Base-by-base conservation (phyloP, 2,113 vertebrate species). In the Sialia sialis region DNA sequence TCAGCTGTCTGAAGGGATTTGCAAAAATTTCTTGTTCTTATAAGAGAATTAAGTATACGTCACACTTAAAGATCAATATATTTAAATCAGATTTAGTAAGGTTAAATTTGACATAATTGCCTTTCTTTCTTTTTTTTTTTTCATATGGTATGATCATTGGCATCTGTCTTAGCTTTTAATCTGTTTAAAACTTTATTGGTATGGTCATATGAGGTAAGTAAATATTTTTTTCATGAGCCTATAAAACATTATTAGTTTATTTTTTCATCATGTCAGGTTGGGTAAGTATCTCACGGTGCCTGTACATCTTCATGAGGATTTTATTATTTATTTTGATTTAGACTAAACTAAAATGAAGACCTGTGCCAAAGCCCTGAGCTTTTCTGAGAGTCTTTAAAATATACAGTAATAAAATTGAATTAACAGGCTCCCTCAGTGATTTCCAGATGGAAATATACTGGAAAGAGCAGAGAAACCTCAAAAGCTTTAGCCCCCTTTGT, bases 261-360 rank as follows among this genome's bases (percentile, higher is more conserved):
- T 95, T 95, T 92, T 91, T 90, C 48, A 69, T 91, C 16, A 11
- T 90, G 95, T 90, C 94, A 95, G 60, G 48, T 90, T 90, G 88
- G 72, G 55, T 83, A 94, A 91, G 78, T 91, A 93, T 75, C 80
- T 95, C 76, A 52, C 6, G 27, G 87, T 64, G 92, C 85, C 96
- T 95, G 95, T 95, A 93, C 94, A 95, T 96, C 93, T 96, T 97
- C 95, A 94, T 81, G 85, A 92, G 52, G 36, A 85, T 94, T 96
- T 97, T 96, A 95, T 91, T 95, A 86, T 96, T 93, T 95, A 94
- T 96, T 97, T 96, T 95, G 94, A 95, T 96, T 90, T 95, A 95
- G 68, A 72, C 90, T 95, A 95, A 97, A 95, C 93, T 92, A 90
- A 96, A 94, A 88, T 2, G 18, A 95, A 95, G 91, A 76, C 63